Conservation (phyloP, 2,888 invertebrate genomes). For the Temnothorax unifasciatus region DNA sequence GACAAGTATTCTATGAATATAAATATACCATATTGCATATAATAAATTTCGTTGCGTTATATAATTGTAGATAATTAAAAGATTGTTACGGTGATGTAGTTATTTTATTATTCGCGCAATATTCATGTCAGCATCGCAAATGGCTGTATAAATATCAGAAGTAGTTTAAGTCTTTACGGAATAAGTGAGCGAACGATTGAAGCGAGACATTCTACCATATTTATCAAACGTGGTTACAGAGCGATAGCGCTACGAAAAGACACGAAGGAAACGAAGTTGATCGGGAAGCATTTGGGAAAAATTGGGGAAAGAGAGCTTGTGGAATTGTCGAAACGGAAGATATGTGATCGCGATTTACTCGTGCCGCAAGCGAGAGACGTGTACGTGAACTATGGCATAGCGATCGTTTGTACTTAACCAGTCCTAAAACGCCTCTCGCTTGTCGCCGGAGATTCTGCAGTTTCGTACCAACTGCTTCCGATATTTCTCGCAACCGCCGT, state of each 20-base stretch:
- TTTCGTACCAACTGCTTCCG: slow-evolving; percentile 40
- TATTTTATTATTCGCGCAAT: not conserved
- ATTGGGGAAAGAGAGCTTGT: slow-evolving; percentile 18
- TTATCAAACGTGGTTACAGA: not conserved
- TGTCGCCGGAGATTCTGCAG: slow-evolving; percentile 26
- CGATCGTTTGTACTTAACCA: slow-evolving; percentile 38
- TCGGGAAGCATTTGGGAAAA: not conserved
- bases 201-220: not conserved
- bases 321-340: slow-evolving; percentile 1
- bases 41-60: not conserved
- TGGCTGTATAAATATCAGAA: not conserved
- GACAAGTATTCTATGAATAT: not conserved
- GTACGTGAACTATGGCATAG: not conserved
- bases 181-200: slow-evolving; percentile 5
- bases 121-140: not conserved
- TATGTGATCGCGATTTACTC: slow-evolving; percentile 24
- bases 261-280: not conserved
- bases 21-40: slow-evolving; percentile 8
- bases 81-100: not conserved
- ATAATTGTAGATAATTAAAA: not conserved
- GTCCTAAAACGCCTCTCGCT: slow-evolving; percentile 37
- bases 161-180: not conserved
- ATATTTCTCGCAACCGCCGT: slow-evolving; percentile 33
- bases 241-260: not conserved
- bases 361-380: slow-evolving; percentile 33